Evolutionary conservation across 2,888 invertebrate genomes (phyloP).

Genomic region (Deilephila porcellus): DNA sequence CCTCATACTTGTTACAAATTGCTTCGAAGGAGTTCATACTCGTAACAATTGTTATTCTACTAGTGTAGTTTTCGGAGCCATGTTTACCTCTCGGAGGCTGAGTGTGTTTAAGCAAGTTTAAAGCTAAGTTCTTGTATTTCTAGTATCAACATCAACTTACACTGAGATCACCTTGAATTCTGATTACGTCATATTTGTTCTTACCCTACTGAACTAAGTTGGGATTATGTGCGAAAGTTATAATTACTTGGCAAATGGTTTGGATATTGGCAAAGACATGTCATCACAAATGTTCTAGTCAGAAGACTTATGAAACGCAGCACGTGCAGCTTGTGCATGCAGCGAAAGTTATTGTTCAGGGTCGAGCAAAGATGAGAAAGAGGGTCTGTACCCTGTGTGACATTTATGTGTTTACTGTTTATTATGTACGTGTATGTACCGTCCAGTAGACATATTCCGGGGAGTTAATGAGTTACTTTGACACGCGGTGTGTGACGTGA

Average conservation of each 20-base stretch:
- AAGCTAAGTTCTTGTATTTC: not conserved
- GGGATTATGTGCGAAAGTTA: not conserved
- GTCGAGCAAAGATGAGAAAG: no score
- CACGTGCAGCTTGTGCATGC: no score
- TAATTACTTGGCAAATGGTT: no score
- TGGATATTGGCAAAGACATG: no score
- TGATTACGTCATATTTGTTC: conserved; percentile 4
- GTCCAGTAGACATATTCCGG: not conserved
- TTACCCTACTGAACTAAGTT: not conserved
- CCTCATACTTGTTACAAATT: no score
- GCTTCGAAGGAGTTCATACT: no score
- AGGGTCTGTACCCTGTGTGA: no score
- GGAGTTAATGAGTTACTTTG: conserved; percentile 2
- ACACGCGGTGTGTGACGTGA: not conserved
- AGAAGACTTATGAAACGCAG: no score
- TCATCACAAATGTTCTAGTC: no score
- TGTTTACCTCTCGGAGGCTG: not conserved
- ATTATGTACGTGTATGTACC: not conserved
- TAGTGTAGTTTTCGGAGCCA: no score
- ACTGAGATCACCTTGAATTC: not conserved
- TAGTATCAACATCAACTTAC: not conserved
- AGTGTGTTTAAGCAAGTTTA: not conserved
- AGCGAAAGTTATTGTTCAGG: not conserved
- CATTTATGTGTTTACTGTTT: no score
- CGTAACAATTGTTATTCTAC: no score